Conservation (phyloP, 1,140 invertebrate species). For the Drosophila arizonae region DNA sequence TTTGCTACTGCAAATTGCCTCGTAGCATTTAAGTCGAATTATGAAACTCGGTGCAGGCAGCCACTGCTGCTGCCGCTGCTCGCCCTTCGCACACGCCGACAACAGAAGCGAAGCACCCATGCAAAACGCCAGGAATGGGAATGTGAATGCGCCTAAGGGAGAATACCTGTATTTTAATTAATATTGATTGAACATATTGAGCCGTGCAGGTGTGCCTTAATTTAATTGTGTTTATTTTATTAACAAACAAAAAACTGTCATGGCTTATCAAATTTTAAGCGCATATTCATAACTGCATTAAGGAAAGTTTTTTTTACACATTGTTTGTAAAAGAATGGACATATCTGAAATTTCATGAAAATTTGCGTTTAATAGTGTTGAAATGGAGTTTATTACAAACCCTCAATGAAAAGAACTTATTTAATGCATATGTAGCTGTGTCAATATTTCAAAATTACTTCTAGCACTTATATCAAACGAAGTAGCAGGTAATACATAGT, state of each 20-base stretch:
- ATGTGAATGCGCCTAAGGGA: conserved; percentile 53
- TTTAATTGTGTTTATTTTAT: conserved; percentile 23
- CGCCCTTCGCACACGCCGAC: not conserved
- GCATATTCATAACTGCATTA: not conserved
- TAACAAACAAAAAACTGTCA: not conserved
- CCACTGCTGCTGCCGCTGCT: not conserved
- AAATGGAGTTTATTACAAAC: no score
- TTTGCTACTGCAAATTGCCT: conserved; percentile 72
- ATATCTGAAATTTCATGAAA: no score
- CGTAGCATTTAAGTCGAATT: conserved; percentile 79
- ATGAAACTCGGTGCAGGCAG: conserved; percentile 56
- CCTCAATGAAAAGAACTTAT: no score
- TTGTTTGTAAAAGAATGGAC: no score
- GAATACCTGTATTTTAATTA: conserved; percentile 77
- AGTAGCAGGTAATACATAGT: no score
- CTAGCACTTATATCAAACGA: no score
- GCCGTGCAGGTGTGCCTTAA: conserved; percentile 41
- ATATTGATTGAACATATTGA: conserved; percentile 74
- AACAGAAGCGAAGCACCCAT: conserved; percentile 38
- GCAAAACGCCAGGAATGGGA: conserved; percentile 35
- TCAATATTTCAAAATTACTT: no score
- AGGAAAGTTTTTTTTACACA: no score
- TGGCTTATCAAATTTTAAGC: not conserved
- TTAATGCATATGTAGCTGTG: no score
- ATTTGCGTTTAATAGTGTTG: no score